A percentile compares a stretch with the other conserved stretches of the same genome.
These are phyloP conservation scores for Hippopotamus amphibius DNA, from an alignment of 2,113 vertebrate genomes.

Conservation along the genomic window DNA sequence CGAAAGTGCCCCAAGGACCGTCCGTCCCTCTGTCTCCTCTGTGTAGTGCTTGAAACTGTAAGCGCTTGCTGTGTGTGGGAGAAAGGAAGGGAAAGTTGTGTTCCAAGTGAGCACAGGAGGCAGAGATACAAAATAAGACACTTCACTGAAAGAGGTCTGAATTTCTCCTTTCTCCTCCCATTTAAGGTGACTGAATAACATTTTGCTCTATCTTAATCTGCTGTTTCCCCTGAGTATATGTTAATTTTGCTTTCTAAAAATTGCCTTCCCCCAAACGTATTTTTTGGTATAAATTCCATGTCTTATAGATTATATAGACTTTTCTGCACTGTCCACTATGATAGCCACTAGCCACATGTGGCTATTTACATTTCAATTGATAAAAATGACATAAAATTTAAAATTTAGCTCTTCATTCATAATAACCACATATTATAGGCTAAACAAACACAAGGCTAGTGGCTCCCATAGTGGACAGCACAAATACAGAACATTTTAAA, in stretches of 20 bases:
- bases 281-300: not conserved
- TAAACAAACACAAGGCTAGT: not conserved
- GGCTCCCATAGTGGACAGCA: not conserved
- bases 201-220: constrained; percentile 3
- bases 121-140: not conserved
- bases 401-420: not conserved
- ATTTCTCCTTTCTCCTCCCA: constrained; percentile 4
- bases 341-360: not conserved
- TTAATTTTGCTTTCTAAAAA: constrained; percentile 61
- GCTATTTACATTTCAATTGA: constrained; percentile 40
- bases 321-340: not conserved
- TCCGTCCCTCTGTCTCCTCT: not conserved
- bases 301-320: not conserved
- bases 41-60: not conserved
- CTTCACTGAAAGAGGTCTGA: not conserved
- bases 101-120: not conserved
- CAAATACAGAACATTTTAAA: not conserved
- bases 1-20: not conserved
- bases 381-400: constrained; percentile 55
- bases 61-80: not conserved
- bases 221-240: not conserved
- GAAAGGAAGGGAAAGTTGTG: not conserved
- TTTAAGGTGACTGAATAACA: not conserved
- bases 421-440: not conserved
- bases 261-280: not conserved